Percentiles rank a stretch among this genome's conserved stretches.
Conservation (phyloP, 1,140 invertebrate species). For the Babylonia areolata region DNA sequence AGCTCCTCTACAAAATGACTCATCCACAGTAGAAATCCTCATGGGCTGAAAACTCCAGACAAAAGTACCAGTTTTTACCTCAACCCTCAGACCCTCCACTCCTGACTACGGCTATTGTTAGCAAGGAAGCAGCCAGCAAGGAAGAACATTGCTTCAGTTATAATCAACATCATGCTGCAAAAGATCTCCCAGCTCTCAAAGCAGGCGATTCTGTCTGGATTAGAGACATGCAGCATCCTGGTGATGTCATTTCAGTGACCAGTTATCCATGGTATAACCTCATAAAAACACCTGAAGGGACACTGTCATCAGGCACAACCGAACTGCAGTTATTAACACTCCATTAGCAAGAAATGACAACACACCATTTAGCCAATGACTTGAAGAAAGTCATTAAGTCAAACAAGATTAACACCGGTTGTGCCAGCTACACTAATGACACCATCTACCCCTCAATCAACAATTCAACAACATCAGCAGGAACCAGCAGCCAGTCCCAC, state of each 20-base stretch:
- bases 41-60: conserved; percentile 49
- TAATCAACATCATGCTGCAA: conserved; percentile 27
- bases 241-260: not conserved
- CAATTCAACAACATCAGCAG: too few relatives aligned
- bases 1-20: conserved; percentile 41
- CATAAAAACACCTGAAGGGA: conserved; percentile 7
- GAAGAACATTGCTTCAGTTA: conserved; percentile 3
- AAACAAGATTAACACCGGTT: not conserved
- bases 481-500: too few relatives aligned
- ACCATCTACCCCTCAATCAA: not conserved
- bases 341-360: not conserved
- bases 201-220: conserved; percentile 34
- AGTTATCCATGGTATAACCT: conserved; percentile 18
- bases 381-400: too few relatives aligned
- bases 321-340: conserved; percentile 1
- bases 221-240: not conserved
- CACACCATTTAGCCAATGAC: not conserved
- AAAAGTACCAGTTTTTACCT: conserved; percentile 25
- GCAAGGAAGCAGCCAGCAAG: not conserved
- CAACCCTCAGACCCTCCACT: not conserved
- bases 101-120: not conserved
- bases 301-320: conserved; percentile 18
- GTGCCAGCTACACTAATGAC: not conserved
- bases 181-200: not conserved
- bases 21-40: conserved; percentile 44